A percentile compares a stretch with the other conserved stretches of the same genome.
phyloP scores from a whole-genome alignment of 2,797 vertebrate species.

The Acipenser oxyrinchus region DNA sequence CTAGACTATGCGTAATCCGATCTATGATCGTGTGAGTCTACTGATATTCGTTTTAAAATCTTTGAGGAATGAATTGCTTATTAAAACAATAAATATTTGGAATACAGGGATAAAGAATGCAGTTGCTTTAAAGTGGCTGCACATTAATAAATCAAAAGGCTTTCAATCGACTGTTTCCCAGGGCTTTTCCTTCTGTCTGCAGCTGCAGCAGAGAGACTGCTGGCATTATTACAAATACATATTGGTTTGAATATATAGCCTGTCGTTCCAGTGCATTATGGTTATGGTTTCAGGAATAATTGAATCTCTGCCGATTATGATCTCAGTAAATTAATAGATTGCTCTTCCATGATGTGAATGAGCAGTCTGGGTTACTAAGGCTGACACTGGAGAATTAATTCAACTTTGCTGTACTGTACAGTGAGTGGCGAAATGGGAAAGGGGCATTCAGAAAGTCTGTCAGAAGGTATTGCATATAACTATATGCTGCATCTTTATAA shows the following conservation, averaged over 20 bases:
- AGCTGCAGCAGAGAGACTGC: conserved; percentile 38
- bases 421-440: background rate
- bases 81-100: conserved; percentile 32
- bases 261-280: conserved; percentile 45
- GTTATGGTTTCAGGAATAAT: conserved; percentile 54
- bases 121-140: conserved; percentile 45
- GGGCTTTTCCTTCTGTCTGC: conserved; percentile 35
- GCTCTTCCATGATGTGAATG: conserved; percentile 26
- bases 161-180: conserved; percentile 38
- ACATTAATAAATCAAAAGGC: conserved; percentile 52
- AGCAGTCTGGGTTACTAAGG: conserved; percentile 15
- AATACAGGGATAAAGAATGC: conserved; percentile 35
- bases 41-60: conserved; percentile 11
- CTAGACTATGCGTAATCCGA: conserved; percentile 17
- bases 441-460: background rate
- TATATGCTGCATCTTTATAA: background rate
- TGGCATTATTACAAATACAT: conserved; percentile 60
- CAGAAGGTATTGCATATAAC: background rate
- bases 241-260: conserved; percentile 58
- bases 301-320: conserved; percentile 55
- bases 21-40: conserved; percentile 5
- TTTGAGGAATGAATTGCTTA: conserved; percentile 29
- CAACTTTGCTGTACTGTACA: conserved; percentile 31
- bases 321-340: conserved; percentile 48
- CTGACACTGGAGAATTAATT: conserved; percentile 36